Evolutionary conservation across 1,140 invertebrate genomes (phyloP).

Genomic region (Berghia stephanieae): DNA sequence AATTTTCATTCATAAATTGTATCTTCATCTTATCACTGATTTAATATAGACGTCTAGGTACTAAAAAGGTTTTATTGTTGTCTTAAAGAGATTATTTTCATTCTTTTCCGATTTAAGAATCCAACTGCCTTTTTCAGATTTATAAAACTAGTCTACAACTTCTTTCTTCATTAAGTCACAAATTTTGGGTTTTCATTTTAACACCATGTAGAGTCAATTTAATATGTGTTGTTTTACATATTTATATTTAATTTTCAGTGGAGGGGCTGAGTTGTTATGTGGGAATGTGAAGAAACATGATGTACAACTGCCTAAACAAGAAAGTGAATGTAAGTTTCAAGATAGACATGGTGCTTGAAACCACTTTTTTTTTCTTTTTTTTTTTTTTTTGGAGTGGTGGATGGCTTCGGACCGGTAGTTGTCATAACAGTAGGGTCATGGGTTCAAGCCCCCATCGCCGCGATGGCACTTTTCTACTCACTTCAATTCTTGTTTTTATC

Average conservation of each 20-base stretch:
- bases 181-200: neutral
- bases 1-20: too few relatives aligned
- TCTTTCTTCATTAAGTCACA: neutral
- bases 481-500: too few relatives aligned
- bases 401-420: too few relatives aligned
- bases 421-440: too few relatives aligned
- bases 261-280: slow-evolving; percentile 88
- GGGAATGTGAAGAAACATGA: slow-evolving; percentile 81
- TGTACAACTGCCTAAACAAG: slow-evolving; percentile 71
- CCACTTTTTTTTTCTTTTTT: too few relatives aligned
- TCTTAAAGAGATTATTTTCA: neutral
- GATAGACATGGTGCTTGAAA: slow-evolving; percentile 73
- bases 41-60: too few relatives aligned
- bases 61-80: neutral
- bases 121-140: neutral
- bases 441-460: too few relatives aligned
- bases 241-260: slow-evolving; percentile 69
- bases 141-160: neutral
- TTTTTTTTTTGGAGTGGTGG: too few relatives aligned
- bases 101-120: neutral
- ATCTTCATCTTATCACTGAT: too few relatives aligned
- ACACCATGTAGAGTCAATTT: neutral
- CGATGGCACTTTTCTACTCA: too few relatives aligned
- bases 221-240: neutral
- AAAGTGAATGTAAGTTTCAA: slow-evolving; percentile 55